Percentiles rank a stretch among this genome's conserved stretches.
Evolutionary conservation across 2,797 vertebrate species (phyloP).

Genomic region (Syngnathus rostellatus): DNA sequence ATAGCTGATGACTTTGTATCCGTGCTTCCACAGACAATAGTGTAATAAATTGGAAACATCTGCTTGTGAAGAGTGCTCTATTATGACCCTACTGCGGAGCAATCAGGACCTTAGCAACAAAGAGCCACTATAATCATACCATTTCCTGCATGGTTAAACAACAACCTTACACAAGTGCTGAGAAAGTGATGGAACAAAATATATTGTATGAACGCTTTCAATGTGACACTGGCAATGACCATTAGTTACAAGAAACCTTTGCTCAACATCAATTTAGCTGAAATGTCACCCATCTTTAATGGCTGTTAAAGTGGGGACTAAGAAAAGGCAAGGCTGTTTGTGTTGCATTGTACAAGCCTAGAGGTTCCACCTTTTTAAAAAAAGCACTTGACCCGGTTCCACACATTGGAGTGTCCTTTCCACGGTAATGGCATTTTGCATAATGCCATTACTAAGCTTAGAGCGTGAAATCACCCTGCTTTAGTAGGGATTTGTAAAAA

Average conservation of each 20-base stretch:
- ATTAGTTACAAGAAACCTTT: constrained; percentile 45
- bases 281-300: constrained; percentile 35
- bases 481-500: constrained; percentile 45
- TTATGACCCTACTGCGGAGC: constrained; percentile 59
- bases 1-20: constrained; percentile 41
- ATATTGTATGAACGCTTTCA: constrained; percentile 43
- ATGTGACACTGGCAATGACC: constrained; percentile 51
- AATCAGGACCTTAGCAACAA: constrained; percentile 69
- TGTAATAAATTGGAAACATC: constrained; percentile 69
- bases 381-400: constrained; percentile 60
- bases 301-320: constrained; percentile 31
- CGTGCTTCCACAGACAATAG: constrained; percentile 56
- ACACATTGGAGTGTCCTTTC: constrained; percentile 61
- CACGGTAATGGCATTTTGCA: constrained; percentile 66
- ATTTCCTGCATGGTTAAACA: constrained; percentile 36
- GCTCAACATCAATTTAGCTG: constrained; percentile 31
- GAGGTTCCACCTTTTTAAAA: constrained; percentile 40
- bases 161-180: constrained; percentile 39
- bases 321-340: constrained; percentile 34
- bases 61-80: constrained; percentile 67
- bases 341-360: constrained; percentile 34
- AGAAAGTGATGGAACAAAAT: constrained; percentile 32
- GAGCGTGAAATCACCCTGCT: constrained; percentile 67
- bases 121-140: constrained; percentile 58
- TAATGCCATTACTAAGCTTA: constrained; percentile 69